Base-by-base conservation (phyloP, 2,888 invertebrate species). In the Macrophya alboannulata region DNA sequence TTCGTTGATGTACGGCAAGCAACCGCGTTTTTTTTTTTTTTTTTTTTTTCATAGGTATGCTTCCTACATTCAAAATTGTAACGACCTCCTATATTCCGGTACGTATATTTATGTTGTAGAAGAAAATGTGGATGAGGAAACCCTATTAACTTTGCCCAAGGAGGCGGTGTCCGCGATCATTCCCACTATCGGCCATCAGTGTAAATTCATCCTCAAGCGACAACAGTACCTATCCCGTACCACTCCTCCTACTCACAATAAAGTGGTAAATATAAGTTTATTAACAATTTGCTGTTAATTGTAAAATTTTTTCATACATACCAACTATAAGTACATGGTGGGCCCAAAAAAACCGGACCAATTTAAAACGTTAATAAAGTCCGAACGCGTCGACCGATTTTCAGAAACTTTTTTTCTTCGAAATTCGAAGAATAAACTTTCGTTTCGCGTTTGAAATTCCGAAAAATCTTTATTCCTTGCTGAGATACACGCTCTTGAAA, bases 171-270 rank as follows among this genome's bases (percentile, higher is more conserved):
- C 45, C 48, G 25, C 45, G 0, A 76, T 76, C 48, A 76, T 76
- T 21, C 76, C 45, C 45, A 48, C 76, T 48, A 48, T 76, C n/a
- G 76, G 76, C 6, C 76, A 76, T 76, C 45, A 76, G 15, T 76
- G 21, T 40, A 76, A 76, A 48, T 76, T 76, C 25, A 76, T 76
- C 25, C 76, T n/a, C 15, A 45, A 76, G 76, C 48, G 48, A 43
- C 76, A 43, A 48, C 43, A 76, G 17, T 76, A 76, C 48, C 45
- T 76, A 45, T 45, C 76, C n/a, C 25, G 25, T 21, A 76, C 45
- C 76, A 25, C 76, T 21, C 40, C 17, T 12, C 40, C 37, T 12
- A 43, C 43, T 51, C 51, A 51, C 51, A 51, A 17, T 43, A 17
- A 31, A 40, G 40, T 72, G 43, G 71, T 72, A 43, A 72, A 72